These are phyloP conservation scores for Ptychoptera contaminata DNA, from an alignment of 2,888 invertebrate genomes.

Conservation along the genomic window DNA sequence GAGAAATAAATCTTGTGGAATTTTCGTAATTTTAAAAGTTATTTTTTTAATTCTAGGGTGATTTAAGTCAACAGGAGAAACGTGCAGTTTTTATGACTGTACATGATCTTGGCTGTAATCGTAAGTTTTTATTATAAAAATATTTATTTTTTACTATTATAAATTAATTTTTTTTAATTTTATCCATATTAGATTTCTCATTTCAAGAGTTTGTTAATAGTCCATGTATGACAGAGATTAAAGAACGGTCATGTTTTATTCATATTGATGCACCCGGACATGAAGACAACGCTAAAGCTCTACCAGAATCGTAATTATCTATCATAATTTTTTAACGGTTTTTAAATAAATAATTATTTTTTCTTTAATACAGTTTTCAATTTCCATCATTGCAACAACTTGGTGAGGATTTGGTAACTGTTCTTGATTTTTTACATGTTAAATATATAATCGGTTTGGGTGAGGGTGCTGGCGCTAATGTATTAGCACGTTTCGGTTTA, in stretches of 20 bases:
- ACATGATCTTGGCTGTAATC: constrained; percentile 74
- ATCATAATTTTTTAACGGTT: neutral
- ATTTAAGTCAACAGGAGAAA: constrained; percentile 62
- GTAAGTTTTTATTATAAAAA: constrained; percentile 34
- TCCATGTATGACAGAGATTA: constrained; percentile 71
- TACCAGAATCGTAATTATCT: constrained; percentile 49
- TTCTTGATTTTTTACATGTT: constrained; percentile 67
- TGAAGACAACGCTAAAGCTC: constrained; percentile 61
- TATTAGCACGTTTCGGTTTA: constrained; percentile 68
- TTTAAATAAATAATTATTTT: constrained; percentile 5
- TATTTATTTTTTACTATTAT: neutral
- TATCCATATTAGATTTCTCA: constrained; percentile 51
- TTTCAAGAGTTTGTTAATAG: constrained; percentile 70
- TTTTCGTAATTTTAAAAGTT: neutral
- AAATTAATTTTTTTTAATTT: constrained; percentile 13
- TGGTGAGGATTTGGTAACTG: constrained; percentile 66
- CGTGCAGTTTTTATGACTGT: constrained; percentile 74
- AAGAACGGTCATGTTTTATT: constrained; percentile 70
- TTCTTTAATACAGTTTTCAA: constrained; percentile 40
- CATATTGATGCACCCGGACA: constrained; percentile 79
- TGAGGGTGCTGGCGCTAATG: constrained; percentile 79
- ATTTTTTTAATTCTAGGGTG: constrained; percentile 44
- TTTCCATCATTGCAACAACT: constrained; percentile 70
- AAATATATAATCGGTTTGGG: constrained; percentile 73
- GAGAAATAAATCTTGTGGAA: constrained; percentile 12